A percentile compares a stretch with the other conserved stretches of the same genome.
Evolutionary conservation across 1,140 invertebrate genomes (phyloP).

Genomic region (Leptoteleia sp.): DNA sequence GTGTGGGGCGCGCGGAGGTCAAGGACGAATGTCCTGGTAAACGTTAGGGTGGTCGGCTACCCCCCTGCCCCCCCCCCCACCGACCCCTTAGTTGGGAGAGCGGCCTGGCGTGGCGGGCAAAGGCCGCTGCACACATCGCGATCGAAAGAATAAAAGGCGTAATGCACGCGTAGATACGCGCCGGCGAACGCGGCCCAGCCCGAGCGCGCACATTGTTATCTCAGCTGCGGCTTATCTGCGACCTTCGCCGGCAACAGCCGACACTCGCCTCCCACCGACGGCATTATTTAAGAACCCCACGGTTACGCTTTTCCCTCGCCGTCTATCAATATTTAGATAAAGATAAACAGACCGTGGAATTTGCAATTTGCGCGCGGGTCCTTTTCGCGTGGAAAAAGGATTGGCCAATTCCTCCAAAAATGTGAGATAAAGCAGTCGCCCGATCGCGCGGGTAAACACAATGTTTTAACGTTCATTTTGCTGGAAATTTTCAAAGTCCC

Average conservation of each 20-base stretch:
- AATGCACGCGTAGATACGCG: constrained; percentile 3
- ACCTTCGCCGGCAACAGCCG: constrained; percentile 48
- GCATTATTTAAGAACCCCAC: constrained; percentile 26
- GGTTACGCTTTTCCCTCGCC: constrained; percentile 22
- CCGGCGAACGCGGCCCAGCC: constrained; percentile 8
- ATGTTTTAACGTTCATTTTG: no score
- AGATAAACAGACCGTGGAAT: constrained; percentile 28
- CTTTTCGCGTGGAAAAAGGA: no score
- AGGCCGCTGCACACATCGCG: constrained; percentile 5
- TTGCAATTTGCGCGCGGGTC: constrained; percentile 18
- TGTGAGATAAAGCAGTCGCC: neutral
- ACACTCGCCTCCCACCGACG: constrained; percentile 15
- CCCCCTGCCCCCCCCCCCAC: neutral
- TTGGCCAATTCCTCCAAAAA: no score
- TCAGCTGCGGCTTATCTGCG: constrained; percentile 51
- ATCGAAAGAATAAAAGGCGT: constrained; percentile 35
- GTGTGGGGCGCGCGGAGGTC: constrained; percentile 12
- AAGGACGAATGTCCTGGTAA: constrained; percentile 32
- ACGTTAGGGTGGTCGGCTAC: neutral
- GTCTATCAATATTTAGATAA: constrained; percentile 53
- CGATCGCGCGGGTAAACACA: no score
- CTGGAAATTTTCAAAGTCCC: no score
- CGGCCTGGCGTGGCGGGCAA: neutral
- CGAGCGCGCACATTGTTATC: constrained; percentile 48
- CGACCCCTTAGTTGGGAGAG: neutral